These are phyloP conservation scores for Galbula dea DNA, from an alignment of 2,113 vertebrate species.

Conservation along the genomic window DNA sequence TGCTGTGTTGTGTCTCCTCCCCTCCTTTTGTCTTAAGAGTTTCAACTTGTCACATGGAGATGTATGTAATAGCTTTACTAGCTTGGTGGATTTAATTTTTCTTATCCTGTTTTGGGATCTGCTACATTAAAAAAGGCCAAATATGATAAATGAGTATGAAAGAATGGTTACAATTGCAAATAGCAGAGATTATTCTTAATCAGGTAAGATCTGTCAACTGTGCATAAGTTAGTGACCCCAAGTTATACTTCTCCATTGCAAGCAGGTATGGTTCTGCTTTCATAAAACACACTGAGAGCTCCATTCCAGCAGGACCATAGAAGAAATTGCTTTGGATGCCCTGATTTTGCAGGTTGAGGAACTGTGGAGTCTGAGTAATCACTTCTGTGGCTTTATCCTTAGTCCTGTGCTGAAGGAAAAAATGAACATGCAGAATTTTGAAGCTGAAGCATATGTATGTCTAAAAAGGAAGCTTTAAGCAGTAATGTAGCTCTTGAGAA, in stretches of 20 bases:
- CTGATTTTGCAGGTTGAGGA: not conserved
- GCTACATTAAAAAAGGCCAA: not conserved
- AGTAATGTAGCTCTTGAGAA: not conserved
- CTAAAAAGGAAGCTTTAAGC: not conserved
- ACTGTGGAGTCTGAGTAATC: not conserved
- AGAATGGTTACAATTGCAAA: not conserved
- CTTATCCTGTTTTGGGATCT: not conserved
- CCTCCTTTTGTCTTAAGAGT: not conserved
- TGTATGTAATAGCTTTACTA: not conserved
- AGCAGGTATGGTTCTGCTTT: not conserved
- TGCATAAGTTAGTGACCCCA: not conserved
- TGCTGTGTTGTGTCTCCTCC: not conserved
- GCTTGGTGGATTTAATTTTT: not conserved
- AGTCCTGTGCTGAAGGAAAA: not conserved
- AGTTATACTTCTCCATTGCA: not conserved
- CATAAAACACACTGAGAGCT: not conserved
- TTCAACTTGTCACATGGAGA: not conserved
- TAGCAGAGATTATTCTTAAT: not conserved
- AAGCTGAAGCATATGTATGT: not conserved
- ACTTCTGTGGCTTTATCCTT: not conserved
- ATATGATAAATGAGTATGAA: not conserved
- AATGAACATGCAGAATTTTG: not conserved
- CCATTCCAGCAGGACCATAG: fast-evolving
- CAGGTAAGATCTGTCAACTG: not conserved
- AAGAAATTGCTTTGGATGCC: not conserved